Conservation (phyloP, 2,888 invertebrate species). For the Sesia bembeciformis region DNA sequence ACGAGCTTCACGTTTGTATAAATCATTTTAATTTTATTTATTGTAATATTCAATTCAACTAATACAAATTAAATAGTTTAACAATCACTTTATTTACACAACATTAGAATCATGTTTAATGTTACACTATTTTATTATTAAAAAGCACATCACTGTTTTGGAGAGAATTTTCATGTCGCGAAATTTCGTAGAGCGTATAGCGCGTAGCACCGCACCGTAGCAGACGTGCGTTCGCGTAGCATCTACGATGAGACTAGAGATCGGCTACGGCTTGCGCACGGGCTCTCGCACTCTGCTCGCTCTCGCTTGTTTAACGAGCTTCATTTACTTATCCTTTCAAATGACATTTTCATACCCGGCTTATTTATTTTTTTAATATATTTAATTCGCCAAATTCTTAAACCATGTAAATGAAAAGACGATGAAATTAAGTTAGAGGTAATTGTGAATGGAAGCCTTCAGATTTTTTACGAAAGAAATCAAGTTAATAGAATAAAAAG, state of each 20-base stretch:
- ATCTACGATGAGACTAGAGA: conserved; percentile 11
- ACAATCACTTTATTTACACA: not conserved
- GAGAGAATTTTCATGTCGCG: not conserved
- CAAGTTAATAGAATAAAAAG: too few species aligned
- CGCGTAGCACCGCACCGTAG: conserved; percentile 8
- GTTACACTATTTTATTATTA: not conserved
- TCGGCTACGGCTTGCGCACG: not conserved
- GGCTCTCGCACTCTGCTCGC: not conserved
- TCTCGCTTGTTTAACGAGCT: not conserved
- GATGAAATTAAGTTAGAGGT: too few species aligned
- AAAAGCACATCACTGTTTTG: not conserved
- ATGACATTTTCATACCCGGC: too few species aligned
- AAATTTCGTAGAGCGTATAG: conserved; percentile 7
- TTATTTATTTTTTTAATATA: too few species aligned
- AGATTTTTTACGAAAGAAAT: too few species aligned
- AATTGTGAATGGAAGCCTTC: too few species aligned
- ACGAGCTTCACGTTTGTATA: not conserved
- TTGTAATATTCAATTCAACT: not conserved
- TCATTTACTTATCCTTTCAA: not conserved
- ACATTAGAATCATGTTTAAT: not conserved
- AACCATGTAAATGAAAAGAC: too few species aligned
- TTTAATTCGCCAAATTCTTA: too few species aligned
- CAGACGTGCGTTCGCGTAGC: conserved; percentile 5
- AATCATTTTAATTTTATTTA: not conserved
- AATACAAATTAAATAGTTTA: not conserved